Evolutionary conservation across 2,797 vertebrate genomes (phyloP).

Genomic region (Clarias platycephalus): DNA sequence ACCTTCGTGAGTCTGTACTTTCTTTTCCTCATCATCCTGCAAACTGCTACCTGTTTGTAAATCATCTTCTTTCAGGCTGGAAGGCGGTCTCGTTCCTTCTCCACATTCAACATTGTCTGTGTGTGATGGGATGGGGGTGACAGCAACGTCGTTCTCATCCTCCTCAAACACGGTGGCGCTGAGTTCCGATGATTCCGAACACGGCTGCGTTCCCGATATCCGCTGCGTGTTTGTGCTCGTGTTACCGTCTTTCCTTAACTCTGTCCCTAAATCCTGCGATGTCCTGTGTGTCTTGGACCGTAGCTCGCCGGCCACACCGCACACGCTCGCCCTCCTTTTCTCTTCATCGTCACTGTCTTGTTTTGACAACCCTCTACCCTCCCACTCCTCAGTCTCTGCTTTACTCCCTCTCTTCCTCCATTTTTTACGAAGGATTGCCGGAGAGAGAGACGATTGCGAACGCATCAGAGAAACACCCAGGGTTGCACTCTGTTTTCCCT

Average conservation of each 20-base stretch:
- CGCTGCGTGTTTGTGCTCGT: not conserved
- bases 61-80: not conserved
- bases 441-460: conserved; percentile 75
- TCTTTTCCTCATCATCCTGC: conserved; percentile 14
- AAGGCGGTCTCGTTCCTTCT: not conserved
- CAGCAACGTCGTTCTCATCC: not conserved
- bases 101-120: not conserved
- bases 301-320: conserved; percentile 49
- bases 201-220: conserved; percentile 6
- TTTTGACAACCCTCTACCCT: conserved; percentile 59
- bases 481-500: conserved; percentile 66
- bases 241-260: conserved; percentile 16
- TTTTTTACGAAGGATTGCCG: conserved; percentile 65
- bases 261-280: conserved; percentile 15
- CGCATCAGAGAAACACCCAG: conserved; percentile 66
- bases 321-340: conserved; percentile 62
- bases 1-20: not conserved
- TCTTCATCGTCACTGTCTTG: conserved; percentile 58
- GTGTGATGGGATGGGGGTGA: not conserved
- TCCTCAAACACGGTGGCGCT: conserved; percentile 35
- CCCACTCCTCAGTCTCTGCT: conserved; percentile 55
- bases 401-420: conserved; percentile 65
- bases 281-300: conserved; percentile 24
- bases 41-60: not conserved
- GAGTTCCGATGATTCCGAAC: conserved; percentile 30